Evolutionary conservation across 2,113 vertebrate species (phyloP), one percentile per base, ranked within the genome.

Genomic region (Toxotes jaculatrix): DNA sequence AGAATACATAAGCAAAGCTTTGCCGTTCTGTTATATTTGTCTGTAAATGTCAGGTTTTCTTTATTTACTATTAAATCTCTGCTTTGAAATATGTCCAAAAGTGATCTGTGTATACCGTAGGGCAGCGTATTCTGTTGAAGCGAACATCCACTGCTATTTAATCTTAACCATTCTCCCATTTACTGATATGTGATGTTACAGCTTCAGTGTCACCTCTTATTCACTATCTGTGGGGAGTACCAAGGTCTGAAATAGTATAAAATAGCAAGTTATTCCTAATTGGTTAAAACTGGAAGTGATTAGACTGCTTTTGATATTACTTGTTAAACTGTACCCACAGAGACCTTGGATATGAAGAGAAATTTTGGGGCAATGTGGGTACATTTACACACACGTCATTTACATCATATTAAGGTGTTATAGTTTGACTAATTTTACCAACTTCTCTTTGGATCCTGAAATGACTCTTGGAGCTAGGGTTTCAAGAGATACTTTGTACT

Each of bases 21-120:
- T 80, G 59, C 56, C 14, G 21, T 66, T 77, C 23, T 70, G 36
- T 57, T 65, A 36, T 77, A 42, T 74, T 84, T 69, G 34, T 87
- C 65, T 77, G 40, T 32, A 83, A 84, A 84, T 90, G 73, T 71
- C 75, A 84, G 21, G 27, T 63, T 82, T 64, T 38, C 59, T 90
- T 78, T 70, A 73, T 56, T 82, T 70, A 31, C 51, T 13, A 43
- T 76, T 62, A 59, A 59, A 79, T 63, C 7, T 80, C 21, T 64
- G 5, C 47, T 71, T 72, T 57, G 23, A 62, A 72, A 40, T 65
- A 31, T 60, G 59, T 36, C 45, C 23, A 31, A 61, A 55, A 64
- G 4, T 69, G 5, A 65, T 40, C 10, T 34, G n/a, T 7, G 40
- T 19, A 21, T 14, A 40, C 4, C 8, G 0, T 5, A 32, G 56